phyloP scores from a whole-genome alignment of 2,888 invertebrate genomes.

The Drosophila recens region DNA sequence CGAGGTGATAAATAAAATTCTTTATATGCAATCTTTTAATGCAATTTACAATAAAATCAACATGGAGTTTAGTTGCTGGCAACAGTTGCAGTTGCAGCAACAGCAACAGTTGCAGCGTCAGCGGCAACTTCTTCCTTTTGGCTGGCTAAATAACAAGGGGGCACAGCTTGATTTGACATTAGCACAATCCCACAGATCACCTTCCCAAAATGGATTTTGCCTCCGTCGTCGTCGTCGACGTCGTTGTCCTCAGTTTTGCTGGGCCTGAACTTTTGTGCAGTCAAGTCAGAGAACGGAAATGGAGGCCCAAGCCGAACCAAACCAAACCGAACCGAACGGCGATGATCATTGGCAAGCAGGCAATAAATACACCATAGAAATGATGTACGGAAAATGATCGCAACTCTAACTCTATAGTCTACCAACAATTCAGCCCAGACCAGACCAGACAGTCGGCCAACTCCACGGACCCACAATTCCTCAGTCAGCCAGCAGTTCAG shows the following conservation, averaged over 20 bases:
- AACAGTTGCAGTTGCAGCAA: constrained; percentile 33
- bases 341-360: constrained; percentile 74
- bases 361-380: constrained; percentile 81
- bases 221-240: constrained; percentile 63
- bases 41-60: constrained; percentile 83
- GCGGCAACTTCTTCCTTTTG: constrained; percentile 49
- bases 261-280: constrained; percentile 61
- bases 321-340: constrained; percentile 1
- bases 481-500: constrained; percentile 51
- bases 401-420: constrained; percentile 53
- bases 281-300: constrained; percentile 67
- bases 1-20: constrained; percentile 84
- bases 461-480: constrained; percentile 36
- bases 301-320: constrained; percentile 49
- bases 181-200: constrained; percentile 83
- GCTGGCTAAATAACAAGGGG: constrained; percentile 77
- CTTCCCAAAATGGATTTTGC: constrained; percentile 82
- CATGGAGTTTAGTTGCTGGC: constrained; percentile 77
- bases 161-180: constrained; percentile 85
- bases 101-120: not conserved
- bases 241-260: constrained; percentile 35
- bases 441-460: constrained; percentile 22
- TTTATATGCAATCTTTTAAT: constrained; percentile 84
- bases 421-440: not conserved
- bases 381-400: constrained; percentile 81